Conservation (phyloP, 2,113 vertebrate species). For the Ranitomeya imitator region DNA sequence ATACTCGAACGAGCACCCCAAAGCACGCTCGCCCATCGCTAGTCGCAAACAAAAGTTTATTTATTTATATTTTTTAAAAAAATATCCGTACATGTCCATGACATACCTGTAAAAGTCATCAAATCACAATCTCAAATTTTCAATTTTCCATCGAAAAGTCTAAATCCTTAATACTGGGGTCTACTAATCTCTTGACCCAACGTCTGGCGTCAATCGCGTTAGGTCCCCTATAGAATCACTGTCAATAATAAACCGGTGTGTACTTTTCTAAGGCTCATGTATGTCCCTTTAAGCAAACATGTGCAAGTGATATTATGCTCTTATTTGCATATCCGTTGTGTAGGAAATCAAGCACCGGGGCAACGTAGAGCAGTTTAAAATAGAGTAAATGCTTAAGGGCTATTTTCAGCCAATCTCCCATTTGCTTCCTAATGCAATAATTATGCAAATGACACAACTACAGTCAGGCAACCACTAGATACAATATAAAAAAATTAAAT, state of each 20-base stretch:
- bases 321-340: conserved; percentile 53
- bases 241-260: conserved; percentile 31
- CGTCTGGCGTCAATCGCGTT: neutral
- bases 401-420: conserved; percentile 57
- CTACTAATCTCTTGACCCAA: neutral
- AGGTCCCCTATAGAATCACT: neutral
- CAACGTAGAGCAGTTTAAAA: conserved; percentile 50
- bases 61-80: neutral
- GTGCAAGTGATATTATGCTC: conserved; percentile 45
- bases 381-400: conserved; percentile 57
- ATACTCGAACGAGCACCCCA: too few relatives aligned
- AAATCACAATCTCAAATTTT: neutral
- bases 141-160: neutral
- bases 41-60: neutral
- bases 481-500: conserved; percentile 59
- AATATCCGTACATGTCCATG: neutral
- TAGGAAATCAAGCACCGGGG: conserved; percentile 51
- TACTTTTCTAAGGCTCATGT: conserved; percentile 24
- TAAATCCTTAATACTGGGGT: neutral
- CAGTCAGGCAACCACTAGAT: conserved; percentile 53
- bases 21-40: too few relatives aligned
- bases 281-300: conserved; percentile 56
- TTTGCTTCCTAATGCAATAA: conserved; percentile 58
- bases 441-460: conserved; percentile 54
- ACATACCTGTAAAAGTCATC: neutral